phyloP scores from a whole-genome alignment of 1,140 invertebrate species.

The Lepidostoma basale region DNA sequence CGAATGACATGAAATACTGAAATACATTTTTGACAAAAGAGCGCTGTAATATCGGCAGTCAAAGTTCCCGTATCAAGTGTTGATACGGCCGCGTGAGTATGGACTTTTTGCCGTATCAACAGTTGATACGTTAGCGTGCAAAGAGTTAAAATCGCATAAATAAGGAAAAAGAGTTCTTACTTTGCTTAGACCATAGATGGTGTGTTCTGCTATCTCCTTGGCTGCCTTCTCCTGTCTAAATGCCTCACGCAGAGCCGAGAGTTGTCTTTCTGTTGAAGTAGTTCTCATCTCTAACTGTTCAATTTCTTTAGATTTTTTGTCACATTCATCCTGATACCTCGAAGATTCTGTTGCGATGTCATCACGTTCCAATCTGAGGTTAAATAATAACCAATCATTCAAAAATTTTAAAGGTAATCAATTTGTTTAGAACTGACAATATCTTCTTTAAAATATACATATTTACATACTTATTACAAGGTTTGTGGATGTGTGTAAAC shows the following conservation, averaged over 20 bases:
- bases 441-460: no score
- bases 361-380: slow-evolving; percentile 27
- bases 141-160: no score
- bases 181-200: slow-evolving; percentile 33
- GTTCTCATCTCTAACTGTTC: slow-evolving; percentile 33
- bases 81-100: no score
- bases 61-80: no score
- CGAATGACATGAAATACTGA: no score
- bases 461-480: no score
- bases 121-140: no score
- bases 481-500: no score
- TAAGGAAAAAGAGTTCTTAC: slow-evolving; percentile 15
- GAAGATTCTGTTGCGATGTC: slow-evolving; percentile 27
- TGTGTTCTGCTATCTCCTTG: slow-evolving; percentile 40
- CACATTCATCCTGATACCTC: slow-evolving; percentile 29
- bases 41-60: no score
- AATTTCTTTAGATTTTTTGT: slow-evolving; percentile 32
- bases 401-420: neutral
- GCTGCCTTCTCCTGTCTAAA: slow-evolving; percentile 40
- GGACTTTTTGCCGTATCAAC: no score
- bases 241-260: slow-evolving; percentile 33
- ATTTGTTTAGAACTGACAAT: no score
- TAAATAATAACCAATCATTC: neutral
- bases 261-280: slow-evolving; percentile 21
- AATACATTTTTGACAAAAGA: no score